These are phyloP conservation scores for Sakesphorus luctuosus DNA, from an alignment of 2,113 vertebrate species.

Conservation along the genomic window DNA sequence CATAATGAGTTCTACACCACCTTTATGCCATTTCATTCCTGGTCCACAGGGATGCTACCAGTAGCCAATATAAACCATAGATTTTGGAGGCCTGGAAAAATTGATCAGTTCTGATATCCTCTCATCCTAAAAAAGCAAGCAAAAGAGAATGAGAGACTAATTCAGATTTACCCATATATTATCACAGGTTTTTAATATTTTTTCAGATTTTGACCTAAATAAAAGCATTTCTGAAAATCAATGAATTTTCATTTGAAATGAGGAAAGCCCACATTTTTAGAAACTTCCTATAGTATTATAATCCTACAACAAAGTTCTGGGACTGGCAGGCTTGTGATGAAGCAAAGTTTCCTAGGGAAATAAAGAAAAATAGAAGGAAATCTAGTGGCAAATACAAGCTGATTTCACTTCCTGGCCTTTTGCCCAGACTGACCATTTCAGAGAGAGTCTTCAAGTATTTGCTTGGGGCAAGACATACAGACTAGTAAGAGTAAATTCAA, in stretches of 20 bases:
- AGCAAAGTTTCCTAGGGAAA: slow-evolving; percentile 64
- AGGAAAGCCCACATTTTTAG: not conserved
- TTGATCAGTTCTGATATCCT: not conserved
- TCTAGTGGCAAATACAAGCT: not conserved
- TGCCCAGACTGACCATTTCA: slow-evolving; percentile 47
- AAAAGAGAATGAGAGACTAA: not conserved
- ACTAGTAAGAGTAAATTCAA: slow-evolving; percentile 33
- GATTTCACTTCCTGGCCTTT: slow-evolving; percentile 66
- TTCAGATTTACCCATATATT: not conserved
- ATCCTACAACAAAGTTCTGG: not conserved
- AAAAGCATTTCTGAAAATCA: not conserved
- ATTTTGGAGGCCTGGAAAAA: not conserved
- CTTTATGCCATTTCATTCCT: not conserved
- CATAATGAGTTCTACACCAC: not conserved
- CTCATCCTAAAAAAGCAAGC: not conserved
- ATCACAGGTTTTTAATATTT: not conserved
- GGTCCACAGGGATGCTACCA: not conserved
- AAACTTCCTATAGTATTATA: not conserved
- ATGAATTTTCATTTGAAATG: not conserved
- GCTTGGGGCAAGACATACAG: not conserved
- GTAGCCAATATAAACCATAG: not conserved
- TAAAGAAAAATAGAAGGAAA: slow-evolving; percentile 67
- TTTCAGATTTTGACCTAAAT: not conserved
- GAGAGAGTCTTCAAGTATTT: not conserved
- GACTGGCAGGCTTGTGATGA: not conserved